These are phyloP conservation scores for Heliconius eleuchia DNA, from an alignment of 1,140 invertebrate genomes.

Conservation along the genomic window DNA sequence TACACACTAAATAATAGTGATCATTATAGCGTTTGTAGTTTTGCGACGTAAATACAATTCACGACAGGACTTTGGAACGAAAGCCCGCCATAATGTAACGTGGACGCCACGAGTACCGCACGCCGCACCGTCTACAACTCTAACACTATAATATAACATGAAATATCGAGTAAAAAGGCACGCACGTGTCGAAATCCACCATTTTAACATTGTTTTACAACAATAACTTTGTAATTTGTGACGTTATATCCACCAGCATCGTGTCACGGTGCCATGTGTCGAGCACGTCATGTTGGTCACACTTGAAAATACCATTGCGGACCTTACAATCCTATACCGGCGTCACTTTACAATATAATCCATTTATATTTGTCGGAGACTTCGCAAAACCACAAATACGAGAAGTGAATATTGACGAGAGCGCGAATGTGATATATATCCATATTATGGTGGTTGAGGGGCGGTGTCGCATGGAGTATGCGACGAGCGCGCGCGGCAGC, in stretches of 20 bases:
- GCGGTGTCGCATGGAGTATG: slow-evolving; percentile 70
- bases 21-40: neutral
- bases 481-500: slow-evolving; percentile 74
- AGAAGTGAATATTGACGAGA: slow-evolving; percentile 72
- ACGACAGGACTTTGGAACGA: slow-evolving; percentile 34
- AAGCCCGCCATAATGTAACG: slow-evolving; percentile 72
- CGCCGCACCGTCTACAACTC: slow-evolving; percentile 37
- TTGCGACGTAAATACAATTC: slow-evolving; percentile 12
- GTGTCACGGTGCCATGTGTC: slow-evolving; percentile 75
- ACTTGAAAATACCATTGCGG: slow-evolving; percentile 74
- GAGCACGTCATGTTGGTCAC: slow-evolving; percentile 67
- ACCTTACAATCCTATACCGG: slow-evolving; percentile 63
- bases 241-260: slow-evolving; percentile 63
- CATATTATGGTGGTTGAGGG: slow-evolving; percentile 70
- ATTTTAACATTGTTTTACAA: slow-evolving; percentile 15
- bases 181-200: slow-evolving; percentile 5
- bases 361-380: slow-evolving; percentile 77
- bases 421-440: slow-evolving; percentile 76
- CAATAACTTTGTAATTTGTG: slow-evolving; percentile 22
- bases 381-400: slow-evolving; percentile 78
- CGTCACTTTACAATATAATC: slow-evolving; percentile 79
- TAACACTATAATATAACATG: neutral
- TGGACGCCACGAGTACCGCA: slow-evolving; percentile 76
- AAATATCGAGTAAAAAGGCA: neutral
- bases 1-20: neutral